A percentile compares a stretch with the other conserved stretches of the same genome.
These are phyloP conservation scores for Melanotaenia trifasciata DNA, from an alignment of 2,797 vertebrate species.

Conservation along the genomic window DNA sequence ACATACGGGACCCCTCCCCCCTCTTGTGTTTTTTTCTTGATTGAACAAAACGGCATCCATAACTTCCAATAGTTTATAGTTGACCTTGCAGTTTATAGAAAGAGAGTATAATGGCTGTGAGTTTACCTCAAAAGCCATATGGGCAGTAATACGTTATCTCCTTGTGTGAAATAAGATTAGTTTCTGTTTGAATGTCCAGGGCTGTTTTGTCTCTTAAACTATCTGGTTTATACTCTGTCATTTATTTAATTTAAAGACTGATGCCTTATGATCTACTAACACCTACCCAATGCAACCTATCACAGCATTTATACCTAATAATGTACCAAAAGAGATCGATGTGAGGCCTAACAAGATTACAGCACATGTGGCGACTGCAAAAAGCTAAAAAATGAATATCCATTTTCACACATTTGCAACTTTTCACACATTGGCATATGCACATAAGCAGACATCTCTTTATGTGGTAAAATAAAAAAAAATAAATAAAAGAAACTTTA, in stretches of 20 bases:
- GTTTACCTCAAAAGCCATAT: neutral
- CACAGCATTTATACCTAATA: neutral
- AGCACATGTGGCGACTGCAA: slow-evolving; percentile 39
- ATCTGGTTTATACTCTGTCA: slow-evolving; percentile 6
- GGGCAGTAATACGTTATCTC: no score
- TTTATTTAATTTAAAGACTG: neutral
- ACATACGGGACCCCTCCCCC: neutral
- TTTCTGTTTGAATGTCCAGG: slow-evolving; percentile 24
- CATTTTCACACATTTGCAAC: slow-evolving; percentile 11
- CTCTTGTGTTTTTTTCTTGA: neutral
- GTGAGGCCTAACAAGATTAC: slow-evolving; percentile 42
- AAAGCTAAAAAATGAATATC: slow-evolving; percentile 15
- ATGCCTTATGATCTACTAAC: neutral
- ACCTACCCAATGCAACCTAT: neutral
- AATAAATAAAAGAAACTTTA: slow-evolving; percentile 25
- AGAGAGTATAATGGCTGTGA: slow-evolving; percentile 20
- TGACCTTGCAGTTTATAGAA: slow-evolving; percentile 50
- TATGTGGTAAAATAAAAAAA: slow-evolving; percentile 19
- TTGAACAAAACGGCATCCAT: slow-evolving; percentile 35
- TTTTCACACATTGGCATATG: neutral
- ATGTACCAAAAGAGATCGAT: no score
- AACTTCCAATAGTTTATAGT: slow-evolving; percentile 4
- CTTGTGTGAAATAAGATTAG: neutral
- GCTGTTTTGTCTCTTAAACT: slow-evolving; percentile 28
- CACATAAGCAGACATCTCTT: neutral